These are phyloP conservation scores for Iphiclides podalirius DNA, from an alignment of 2,888 invertebrate species.

Conservation along the genomic window DNA sequence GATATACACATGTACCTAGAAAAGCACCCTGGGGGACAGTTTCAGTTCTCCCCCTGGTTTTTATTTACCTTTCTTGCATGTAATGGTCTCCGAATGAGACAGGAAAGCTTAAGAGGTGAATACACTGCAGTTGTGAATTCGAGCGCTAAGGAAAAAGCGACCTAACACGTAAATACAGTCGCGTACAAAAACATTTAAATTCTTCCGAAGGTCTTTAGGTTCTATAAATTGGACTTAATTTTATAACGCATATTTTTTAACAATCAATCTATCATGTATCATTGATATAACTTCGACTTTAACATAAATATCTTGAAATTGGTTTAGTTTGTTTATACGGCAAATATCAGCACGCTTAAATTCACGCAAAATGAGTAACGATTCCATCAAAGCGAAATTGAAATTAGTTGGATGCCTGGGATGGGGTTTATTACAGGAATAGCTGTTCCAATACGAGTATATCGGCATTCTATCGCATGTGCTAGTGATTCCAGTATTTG, in stretches of 20 bases:
- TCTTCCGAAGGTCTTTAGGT: no score
- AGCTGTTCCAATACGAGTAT: slow-evolving; percentile 13
- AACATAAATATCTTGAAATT: no score
- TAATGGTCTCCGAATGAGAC: slow-evolving; percentile 40
- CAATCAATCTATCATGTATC: no score
- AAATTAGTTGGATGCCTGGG: slow-evolving; percentile 24
- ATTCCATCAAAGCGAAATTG: slow-evolving; percentile 20
- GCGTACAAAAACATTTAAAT: neutral
- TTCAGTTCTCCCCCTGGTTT: slow-evolving; percentile 49
- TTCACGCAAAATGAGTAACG: slow-evolving; percentile 12
- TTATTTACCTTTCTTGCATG: slow-evolving; percentile 43
- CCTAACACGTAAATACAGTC: slow-evolving; percentile 25
- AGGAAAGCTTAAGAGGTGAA: slow-evolving; percentile 52
- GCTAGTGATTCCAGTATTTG: slow-evolving; percentile 16
- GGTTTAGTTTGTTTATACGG: no score
- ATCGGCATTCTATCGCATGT: slow-evolving; percentile 14
- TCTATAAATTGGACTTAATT: no score
- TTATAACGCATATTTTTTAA: no score
- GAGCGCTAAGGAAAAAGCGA: slow-evolving; percentile 34
- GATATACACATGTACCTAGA: slow-evolving; percentile 25
- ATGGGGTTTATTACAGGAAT: slow-evolving; percentile 16
- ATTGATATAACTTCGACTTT: no score
- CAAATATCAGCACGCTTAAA: no score
- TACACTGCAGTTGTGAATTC: slow-evolving; percentile 47
- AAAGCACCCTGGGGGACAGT: slow-evolving; percentile 52